Evolutionary conservation across 2,113 vertebrate species (phyloP).

Genomic region (Micromys minutus): DNA sequence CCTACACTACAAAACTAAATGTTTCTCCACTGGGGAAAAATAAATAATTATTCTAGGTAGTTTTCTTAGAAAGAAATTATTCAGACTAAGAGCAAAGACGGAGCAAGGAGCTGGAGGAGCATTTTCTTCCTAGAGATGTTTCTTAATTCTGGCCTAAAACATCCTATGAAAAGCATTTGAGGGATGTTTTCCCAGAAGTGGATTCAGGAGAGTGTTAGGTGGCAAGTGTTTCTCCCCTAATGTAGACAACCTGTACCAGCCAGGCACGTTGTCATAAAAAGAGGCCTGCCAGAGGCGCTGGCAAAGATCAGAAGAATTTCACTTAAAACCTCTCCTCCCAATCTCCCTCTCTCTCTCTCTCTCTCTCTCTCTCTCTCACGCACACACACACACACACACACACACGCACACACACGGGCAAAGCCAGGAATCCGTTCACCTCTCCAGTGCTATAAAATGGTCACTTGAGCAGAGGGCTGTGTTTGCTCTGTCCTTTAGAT

Average conservation of each 20-base stretch:
- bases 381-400: slow-evolving; percentile 5
- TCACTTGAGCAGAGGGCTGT: slow-evolving; percentile 64
- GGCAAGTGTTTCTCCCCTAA: not conserved
- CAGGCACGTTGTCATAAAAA: slow-evolving; percentile 61
- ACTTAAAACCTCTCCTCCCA: slow-evolving; percentile 53
- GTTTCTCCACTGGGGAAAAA: not conserved
- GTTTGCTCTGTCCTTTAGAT: slow-evolving; percentile 71
- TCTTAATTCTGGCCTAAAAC: slow-evolving; percentile 1
- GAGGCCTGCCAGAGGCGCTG: slow-evolving; percentile 32
- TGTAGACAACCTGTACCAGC: slow-evolving; percentile 24
- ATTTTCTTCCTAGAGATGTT: slow-evolving; percentile 62
- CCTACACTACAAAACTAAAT: slow-evolving; percentile 27
- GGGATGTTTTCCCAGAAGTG: slow-evolving; percentile 11
- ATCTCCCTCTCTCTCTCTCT: no score
- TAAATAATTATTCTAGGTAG: not conserved
- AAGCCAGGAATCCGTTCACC: slow-evolving; percentile 53
- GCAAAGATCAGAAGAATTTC: slow-evolving; percentile 47
- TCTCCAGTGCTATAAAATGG: slow-evolving; percentile 75
- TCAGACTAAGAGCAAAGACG: not conserved
- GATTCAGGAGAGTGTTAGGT: slow-evolving; percentile 22
- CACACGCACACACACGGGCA: slow-evolving; percentile 3
- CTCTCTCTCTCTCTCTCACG: no score
- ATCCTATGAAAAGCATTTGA: slow-evolving; percentile 45
- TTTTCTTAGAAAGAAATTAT: slow-evolving; percentile 57
- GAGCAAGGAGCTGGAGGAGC: not conserved